phyloP scores from a whole-genome alignment of 2,888 invertebrate genomes.

The Nasonia oneida region DNA sequence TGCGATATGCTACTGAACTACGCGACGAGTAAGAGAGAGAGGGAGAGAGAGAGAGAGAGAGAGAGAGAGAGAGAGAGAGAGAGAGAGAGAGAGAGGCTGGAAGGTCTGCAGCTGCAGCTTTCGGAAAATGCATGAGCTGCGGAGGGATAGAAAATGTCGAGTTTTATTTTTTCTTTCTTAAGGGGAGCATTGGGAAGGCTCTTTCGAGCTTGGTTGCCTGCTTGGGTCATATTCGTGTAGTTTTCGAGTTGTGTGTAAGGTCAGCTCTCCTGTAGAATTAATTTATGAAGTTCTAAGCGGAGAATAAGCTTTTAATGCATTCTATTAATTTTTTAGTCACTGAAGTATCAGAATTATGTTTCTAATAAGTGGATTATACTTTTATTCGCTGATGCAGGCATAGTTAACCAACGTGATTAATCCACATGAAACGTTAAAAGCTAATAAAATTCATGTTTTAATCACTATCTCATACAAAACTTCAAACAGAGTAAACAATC shows the following conservation, averaged over 20 bases:
- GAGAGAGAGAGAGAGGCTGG: background rate
- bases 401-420: no score
- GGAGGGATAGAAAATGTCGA: background rate
- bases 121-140: background rate
- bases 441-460: no score
- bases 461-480: no score
- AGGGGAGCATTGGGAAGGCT: background rate
- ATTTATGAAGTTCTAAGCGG: background rate
- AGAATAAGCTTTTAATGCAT: no score
- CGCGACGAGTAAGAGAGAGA: background rate
- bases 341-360: no score
- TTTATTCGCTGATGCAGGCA: no score
- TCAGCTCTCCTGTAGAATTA: background rate
- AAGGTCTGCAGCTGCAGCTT: background rate
- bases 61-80: background rate
- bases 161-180: background rate
- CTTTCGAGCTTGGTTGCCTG: background rate
- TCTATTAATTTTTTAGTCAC: no score
- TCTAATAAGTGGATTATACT: no score
- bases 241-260: background rate
- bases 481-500: no score
- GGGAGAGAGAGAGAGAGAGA: background rate
- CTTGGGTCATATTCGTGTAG: background rate
- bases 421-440: no score
- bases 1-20: background rate